Conservation (phyloP, 2,113 vertebrate species). For the Ancistrus triradiatus region DNA sequence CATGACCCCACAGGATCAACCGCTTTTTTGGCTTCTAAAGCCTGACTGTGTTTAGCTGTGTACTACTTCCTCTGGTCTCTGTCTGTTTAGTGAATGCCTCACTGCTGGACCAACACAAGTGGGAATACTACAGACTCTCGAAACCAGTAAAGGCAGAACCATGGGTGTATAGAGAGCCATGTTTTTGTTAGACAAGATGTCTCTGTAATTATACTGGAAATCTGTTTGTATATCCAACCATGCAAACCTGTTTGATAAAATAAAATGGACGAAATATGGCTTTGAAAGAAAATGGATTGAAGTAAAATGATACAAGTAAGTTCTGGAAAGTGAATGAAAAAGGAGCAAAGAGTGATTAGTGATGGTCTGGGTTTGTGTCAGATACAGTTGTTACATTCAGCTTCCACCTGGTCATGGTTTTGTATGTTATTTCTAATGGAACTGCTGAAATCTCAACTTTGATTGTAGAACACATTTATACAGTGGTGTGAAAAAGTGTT, state of each 20-base stretch:
- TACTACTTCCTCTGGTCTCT: slow-evolving; percentile 53
- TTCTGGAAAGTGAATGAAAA: too few relatives aligned
- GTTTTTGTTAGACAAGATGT: not conserved
- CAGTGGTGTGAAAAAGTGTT: too few relatives aligned
- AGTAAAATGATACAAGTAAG: too few relatives aligned
- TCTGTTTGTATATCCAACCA: slow-evolving; percentile 3
- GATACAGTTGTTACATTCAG: too few relatives aligned
- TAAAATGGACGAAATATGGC: too few relatives aligned
- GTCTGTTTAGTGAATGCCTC: not conserved
- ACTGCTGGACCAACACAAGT: not conserved
- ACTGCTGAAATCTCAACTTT: too few relatives aligned
- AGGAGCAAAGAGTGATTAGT: too few relatives aligned
- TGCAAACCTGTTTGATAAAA: slow-evolving; percentile 25
- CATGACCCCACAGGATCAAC: slow-evolving; percentile 50
- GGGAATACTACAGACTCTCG: not conserved
- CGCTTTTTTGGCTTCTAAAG: not conserved
- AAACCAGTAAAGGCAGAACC: not conserved
- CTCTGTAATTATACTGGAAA: not conserved
- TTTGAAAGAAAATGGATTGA: too few relatives aligned
- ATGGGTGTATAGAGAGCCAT: not conserved
- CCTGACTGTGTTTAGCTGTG: not conserved
- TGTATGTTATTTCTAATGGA: too few relatives aligned
- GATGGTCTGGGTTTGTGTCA: too few relatives aligned
- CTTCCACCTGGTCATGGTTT: too few relatives aligned
- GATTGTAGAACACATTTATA: too few relatives aligned